Percentiles rank a stretch among this genome's conserved stretches.
Conservation (phyloP, 2,888 invertebrate species). For the Drosophila mimica region DNA sequence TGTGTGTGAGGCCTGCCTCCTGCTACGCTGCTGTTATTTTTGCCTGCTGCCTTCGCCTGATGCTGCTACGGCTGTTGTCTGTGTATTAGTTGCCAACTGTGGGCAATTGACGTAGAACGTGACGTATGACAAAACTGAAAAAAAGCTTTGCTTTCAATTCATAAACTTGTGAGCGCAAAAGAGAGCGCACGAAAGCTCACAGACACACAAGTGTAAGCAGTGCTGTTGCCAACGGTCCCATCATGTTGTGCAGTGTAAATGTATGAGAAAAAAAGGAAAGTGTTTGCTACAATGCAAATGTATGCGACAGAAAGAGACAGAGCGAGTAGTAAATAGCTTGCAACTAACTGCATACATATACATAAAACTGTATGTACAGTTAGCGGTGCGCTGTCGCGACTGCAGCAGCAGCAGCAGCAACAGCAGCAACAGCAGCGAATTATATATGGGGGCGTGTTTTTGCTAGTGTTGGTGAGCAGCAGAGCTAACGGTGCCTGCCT, state of each 20-base stretch:
- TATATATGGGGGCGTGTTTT: slow-evolving; percentile 47
- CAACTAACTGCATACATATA: slow-evolving; percentile 48
- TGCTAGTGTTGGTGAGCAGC: slow-evolving; percentile 34
- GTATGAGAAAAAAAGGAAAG: slow-evolving; percentile 69
- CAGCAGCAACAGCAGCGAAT: slow-evolving; percentile 33
- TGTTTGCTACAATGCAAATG: slow-evolving; percentile 53
- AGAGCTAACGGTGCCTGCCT: slow-evolving; percentile 39
- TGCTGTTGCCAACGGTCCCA: slow-evolving; percentile 24
- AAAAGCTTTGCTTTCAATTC: slow-evolving; percentile 57
- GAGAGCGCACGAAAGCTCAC: slow-evolving; percentile 43
- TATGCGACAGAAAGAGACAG: slow-evolving; percentile 13
- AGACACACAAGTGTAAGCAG: slow-evolving; percentile 35
- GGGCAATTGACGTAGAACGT: slow-evolving; percentile 76
- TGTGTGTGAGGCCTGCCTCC: slow-evolving; percentile 58
- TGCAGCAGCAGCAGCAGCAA: slow-evolving; percentile 19
- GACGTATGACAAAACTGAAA: slow-evolving; percentile 56
- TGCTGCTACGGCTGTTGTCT: slow-evolving; percentile 23
- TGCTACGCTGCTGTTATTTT: slow-evolving; percentile 38
- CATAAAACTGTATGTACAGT: slow-evolving; percentile 45
- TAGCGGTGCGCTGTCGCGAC: slow-evolving; percentile 27
- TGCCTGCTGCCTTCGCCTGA: slow-evolving; percentile 13
- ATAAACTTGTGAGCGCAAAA: slow-evolving; percentile 42
- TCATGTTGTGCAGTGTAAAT: slow-evolving; percentile 42
- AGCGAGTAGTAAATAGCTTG: slow-evolving; percentile 27
- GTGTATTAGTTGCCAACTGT: slow-evolving; percentile 55